Percentiles rank a stretch among this genome's conserved stretches.
These are phyloP conservation scores for Lymantria monacha DNA, from an alignment of 2,888 invertebrate species.

Conservation along the genomic window DNA sequence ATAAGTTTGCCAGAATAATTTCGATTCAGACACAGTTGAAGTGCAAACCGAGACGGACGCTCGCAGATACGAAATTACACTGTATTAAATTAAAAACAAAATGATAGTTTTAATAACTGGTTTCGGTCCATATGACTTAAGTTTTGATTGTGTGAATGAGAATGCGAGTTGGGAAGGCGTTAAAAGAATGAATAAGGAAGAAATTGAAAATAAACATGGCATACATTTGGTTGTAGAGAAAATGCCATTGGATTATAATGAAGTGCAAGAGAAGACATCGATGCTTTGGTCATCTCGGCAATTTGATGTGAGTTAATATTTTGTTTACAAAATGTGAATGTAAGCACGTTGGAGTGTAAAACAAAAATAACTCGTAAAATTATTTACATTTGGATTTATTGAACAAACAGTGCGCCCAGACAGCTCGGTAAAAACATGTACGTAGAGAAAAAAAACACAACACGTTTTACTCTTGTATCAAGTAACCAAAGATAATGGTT, in stretches of 20 bases:
- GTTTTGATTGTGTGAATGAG: constrained; percentile 74
- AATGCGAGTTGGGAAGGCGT: constrained; percentile 94
- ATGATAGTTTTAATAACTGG: constrained; percentile 84
- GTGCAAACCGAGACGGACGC: neutral
- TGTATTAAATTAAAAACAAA: neutral
- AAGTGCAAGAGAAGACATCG: neutral
- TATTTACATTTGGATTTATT: too few relatives aligned
- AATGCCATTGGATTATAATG: neutral
- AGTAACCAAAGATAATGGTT: too few relatives aligned
- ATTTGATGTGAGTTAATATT: neutral
- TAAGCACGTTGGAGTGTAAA: too few relatives aligned
- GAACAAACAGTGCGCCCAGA: too few relatives aligned
- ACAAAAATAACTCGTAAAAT: too few relatives aligned
- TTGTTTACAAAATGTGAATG: too few relatives aligned
- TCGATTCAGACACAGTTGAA: neutral
- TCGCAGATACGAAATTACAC: neutral
- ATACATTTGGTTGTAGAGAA: neutral
- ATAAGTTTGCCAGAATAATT: neutral
- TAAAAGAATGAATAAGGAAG: constrained; percentile 78
- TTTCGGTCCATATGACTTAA: constrained; percentile 87
- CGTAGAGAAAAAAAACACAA: too few relatives aligned
- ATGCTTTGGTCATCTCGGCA: neutral
- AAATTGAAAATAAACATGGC: constrained; percentile 20
- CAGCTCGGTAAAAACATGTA: too few relatives aligned
- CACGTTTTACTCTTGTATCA: too few relatives aligned